phyloP scores from a whole-genome alignment of 2,797 vertebrate genomes.

The Micromesistius poutassou region DNA sequence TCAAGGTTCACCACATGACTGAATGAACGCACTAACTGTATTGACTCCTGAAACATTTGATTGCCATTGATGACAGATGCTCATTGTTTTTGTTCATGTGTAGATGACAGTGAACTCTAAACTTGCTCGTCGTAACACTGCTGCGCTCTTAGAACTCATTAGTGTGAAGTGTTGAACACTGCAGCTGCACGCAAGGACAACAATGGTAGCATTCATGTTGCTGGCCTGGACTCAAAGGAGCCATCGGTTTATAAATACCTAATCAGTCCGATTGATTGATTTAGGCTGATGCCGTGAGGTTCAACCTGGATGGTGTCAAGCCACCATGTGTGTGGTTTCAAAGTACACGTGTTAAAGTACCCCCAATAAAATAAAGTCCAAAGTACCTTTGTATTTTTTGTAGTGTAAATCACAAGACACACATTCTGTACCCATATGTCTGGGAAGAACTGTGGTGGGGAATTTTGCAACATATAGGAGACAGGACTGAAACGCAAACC shows the following conservation, averaged over 20 bases:
- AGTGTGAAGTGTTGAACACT: not conserved
- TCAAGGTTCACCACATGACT: not conserved
- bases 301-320: not conserved
- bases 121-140: not conserved
- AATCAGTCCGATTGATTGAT: not conserved
- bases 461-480: constrained; percentile 40
- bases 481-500: no score
- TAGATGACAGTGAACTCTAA: no score
- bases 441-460: constrained; percentile 49
- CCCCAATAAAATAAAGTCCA: not conserved
- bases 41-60: not conserved
- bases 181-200: not conserved
- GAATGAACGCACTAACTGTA: not conserved
- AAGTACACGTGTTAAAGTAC: not conserved
- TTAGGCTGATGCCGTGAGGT: no score
- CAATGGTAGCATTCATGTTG: not conserved
- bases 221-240: not conserved
- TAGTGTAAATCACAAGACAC: not conserved
- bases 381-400: not conserved
- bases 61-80: no score
- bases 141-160: not conserved
- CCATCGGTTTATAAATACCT: not conserved
- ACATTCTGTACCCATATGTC: not conserved
- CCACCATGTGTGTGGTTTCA: not conserved
- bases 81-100: no score